These are phyloP conservation scores for Petrocephalus schoutedeni DNA, from an alignment of 2,797 vertebrate species.

Conservation along the genomic window DNA sequence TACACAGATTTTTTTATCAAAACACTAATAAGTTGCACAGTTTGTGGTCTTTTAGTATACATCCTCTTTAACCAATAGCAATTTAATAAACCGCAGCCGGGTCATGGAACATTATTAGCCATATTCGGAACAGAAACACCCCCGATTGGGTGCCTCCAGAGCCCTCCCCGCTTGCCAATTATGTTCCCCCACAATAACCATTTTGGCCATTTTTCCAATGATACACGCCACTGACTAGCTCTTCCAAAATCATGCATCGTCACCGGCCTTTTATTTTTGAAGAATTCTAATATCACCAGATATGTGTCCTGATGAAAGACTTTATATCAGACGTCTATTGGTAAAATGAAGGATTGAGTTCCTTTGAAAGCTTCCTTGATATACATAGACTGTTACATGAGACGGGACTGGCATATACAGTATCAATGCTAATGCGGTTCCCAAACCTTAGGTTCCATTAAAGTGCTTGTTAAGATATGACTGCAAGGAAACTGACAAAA, in stretches of 20 bases:
- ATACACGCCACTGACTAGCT: background rate
- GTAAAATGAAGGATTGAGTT: background rate
- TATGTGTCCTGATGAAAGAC: background rate
- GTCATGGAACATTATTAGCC: background rate
- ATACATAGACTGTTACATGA: background rate
- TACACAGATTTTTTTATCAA: too few species aligned
- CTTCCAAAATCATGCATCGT: background rate
- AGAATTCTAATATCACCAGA: background rate
- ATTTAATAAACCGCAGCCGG: background rate
- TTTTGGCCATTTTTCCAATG: background rate
- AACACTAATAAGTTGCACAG: background rate
- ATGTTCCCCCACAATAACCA: background rate
- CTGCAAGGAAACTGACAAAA: background rate
- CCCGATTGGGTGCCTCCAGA: too few species aligned
- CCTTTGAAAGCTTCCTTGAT: background rate
- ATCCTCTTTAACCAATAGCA: background rate
- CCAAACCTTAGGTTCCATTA: background rate
- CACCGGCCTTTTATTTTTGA: background rate
- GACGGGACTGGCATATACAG: background rate
- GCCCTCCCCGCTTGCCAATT: background rate
- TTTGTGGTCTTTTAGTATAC: background rate
- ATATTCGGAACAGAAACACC: background rate
- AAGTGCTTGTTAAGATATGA: background rate
- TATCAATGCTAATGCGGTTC: background rate
- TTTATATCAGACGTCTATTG: background rate